These are phyloP conservation scores for Campylomormyrus numenius DNA, from an alignment of 2,113 vertebrate genomes.

Conservation along the genomic window DNA sequence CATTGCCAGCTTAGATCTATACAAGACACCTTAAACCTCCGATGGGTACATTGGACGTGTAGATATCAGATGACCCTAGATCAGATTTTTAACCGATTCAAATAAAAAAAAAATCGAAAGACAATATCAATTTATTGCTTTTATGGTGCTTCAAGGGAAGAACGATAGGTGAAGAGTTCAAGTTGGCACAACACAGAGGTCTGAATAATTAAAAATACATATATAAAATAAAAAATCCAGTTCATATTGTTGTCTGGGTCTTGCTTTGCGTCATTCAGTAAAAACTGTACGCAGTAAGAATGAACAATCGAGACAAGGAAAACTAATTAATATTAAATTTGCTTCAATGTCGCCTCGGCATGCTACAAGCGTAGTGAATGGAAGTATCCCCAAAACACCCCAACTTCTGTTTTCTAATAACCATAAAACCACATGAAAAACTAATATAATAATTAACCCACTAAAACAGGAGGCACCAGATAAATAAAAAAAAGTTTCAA, in stretches of 20 bases:
- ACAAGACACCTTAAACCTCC: slow-evolving; percentile 95
- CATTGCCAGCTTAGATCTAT: slow-evolving; percentile 95
- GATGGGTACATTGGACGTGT: slow-evolving; percentile 89
- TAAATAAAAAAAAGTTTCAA: slow-evolving; percentile 97
- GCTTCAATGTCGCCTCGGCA: slow-evolving; percentile 89
- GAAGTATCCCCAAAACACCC: slow-evolving; percentile 81
- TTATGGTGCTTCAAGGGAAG: slow-evolving; percentile 79
- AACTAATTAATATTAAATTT: slow-evolving; percentile 79
- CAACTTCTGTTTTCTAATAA: slow-evolving; percentile 88
- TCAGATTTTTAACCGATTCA: slow-evolving; percentile 72
- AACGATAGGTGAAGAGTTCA: slow-evolving; percentile 76
- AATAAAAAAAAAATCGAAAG: slow-evolving; percentile 67
- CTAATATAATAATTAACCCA: slow-evolving; percentile 94
- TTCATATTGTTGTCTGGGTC: slow-evolving; percentile 68
- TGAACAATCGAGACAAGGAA: slow-evolving; percentile 78
- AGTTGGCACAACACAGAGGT: slow-evolving; percentile 80
- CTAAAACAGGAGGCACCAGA: slow-evolving; percentile 99
- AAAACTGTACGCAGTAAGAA: slow-evolving; percentile 78
- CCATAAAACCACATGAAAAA: slow-evolving; percentile 97
- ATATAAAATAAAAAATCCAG: slow-evolving; percentile 65
- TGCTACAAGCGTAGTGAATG: slow-evolving; percentile 96
- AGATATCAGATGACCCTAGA: slow-evolving; percentile 86
- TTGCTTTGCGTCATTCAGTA: slow-evolving; percentile 68
- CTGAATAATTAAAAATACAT: slow-evolving; percentile 70
- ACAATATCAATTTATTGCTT: slow-evolving; percentile 96